Percentiles rank a stretch among this genome's conserved stretches.
These are phyloP conservation scores for Columba livia DNA, from an alignment of 2,113 vertebrate genomes.

Conservation along the genomic window DNA sequence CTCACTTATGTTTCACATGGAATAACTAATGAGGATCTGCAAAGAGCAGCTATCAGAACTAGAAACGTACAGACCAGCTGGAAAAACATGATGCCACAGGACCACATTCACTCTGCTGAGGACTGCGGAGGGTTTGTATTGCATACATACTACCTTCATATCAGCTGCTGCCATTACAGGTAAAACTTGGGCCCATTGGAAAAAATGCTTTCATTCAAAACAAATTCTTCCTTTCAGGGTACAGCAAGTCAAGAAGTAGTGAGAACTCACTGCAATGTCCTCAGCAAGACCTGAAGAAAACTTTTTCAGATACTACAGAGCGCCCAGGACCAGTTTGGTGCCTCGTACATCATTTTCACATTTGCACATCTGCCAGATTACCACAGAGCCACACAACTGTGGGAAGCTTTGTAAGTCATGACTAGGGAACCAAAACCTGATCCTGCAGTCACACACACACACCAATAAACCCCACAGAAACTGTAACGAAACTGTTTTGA, in stretches of 20 bases:
- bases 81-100: not conserved
- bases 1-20: not conserved
- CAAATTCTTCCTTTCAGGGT: not conserved
- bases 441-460: not conserved
- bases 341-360: not conserved
- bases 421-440: not conserved
- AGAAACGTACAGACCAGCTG: not conserved
- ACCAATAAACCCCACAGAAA: not conserved
- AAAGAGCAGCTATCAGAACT: not conserved
- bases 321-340: not conserved
- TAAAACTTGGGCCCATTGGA: not conserved
- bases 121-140: fast-evolving
- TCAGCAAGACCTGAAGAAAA: not conserved
- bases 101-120: not conserved
- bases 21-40: not conserved
- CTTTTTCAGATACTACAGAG: not conserved
- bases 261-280: not conserved
- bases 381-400: not conserved
- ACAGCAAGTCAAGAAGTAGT: not conserved
- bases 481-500: not conserved
- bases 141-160: fast-evolving
- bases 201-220: not conserved
- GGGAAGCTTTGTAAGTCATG: not conserved
- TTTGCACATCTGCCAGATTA: not conserved
- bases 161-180: not conserved